These are phyloP conservation scores for Epinephelus moara DNA, from an alignment of 2,113 vertebrate genomes.

Conservation along the genomic window DNA sequence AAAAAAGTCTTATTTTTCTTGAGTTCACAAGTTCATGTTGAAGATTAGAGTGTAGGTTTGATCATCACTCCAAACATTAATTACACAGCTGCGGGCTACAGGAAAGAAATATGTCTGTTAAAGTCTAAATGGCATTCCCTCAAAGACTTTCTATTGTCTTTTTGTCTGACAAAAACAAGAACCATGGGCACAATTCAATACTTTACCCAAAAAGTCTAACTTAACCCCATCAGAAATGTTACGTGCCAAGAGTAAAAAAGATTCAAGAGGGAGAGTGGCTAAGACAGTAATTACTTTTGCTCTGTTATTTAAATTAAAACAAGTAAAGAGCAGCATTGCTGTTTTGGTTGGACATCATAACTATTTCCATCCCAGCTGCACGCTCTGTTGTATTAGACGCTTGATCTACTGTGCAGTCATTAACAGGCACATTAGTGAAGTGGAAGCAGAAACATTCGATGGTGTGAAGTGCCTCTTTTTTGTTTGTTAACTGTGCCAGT, in stretches of 20 bases:
- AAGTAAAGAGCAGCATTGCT: conserved; percentile 34
- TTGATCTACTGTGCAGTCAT: conserved; percentile 45
- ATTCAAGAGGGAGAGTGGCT: conserved; percentile 2
- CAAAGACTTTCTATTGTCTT: conserved; percentile 3
- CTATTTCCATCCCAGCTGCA: conserved; percentile 39
- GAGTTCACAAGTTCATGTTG: conserved; percentile 36
- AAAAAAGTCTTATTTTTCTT: neutral
- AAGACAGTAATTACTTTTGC: conserved; percentile 53
- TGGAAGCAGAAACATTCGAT: conserved; percentile 20
- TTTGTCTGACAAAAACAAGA: conserved; percentile 20
- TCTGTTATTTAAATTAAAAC: conserved; percentile 51
- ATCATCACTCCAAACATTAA: conserved; percentile 28
- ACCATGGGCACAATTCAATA: conserved; percentile 24
- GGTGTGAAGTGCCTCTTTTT: conserved; percentile 9
- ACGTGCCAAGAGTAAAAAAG: conserved; percentile 36
- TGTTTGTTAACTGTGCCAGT: conserved; percentile 15
- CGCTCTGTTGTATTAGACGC: conserved; percentile 35
- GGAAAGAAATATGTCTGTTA: neutral
- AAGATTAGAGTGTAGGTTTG: conserved; percentile 25
- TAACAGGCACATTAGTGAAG: conserved; percentile 47
- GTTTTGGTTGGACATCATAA: conserved; percentile 41
- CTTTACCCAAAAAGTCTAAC: conserved; percentile 24
- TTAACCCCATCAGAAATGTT: conserved; percentile 13
- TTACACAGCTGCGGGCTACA: conserved; percentile 24
- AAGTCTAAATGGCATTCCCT: conserved; percentile 13